These are phyloP conservation scores for Antrozous pallidus DNA, from an alignment of 2,797 vertebrate genomes.

Conservation along the genomic window DNA sequence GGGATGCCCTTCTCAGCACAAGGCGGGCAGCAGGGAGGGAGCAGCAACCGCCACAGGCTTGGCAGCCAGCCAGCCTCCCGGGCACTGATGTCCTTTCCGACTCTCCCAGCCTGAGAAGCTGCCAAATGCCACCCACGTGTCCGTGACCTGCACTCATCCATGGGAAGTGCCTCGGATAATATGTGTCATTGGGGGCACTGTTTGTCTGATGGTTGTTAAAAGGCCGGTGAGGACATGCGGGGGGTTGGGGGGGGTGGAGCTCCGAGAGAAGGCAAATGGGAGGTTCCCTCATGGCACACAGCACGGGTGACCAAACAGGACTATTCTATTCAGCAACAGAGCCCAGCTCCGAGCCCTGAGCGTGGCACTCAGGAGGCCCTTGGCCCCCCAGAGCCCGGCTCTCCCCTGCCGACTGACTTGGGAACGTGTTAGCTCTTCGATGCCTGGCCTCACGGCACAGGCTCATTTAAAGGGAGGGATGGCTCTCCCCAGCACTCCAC, in stretches of 20 bases:
- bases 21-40: neutral
- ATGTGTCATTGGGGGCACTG: constrained; percentile 25
- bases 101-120: neutral
- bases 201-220: neutral
- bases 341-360: neutral
- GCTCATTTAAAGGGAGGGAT: neutral
- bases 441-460: rapidly evolving
- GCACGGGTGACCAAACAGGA: constrained; percentile 22
- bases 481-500: neutral
- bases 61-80: neutral
- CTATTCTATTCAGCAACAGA: constrained; percentile 29
- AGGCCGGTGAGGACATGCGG: neutral
- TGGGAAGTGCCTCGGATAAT: neutral
- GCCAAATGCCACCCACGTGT: neutral
- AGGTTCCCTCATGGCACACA: neutral
- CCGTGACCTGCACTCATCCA: neutral
- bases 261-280: constrained; percentile 1
- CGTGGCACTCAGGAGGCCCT: neutral
- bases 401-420: neutral
- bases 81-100: neutral
- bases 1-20: neutral
- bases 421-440: neutral
- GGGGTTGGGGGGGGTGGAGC: neutral
- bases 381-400: neutral
- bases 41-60: neutral